phyloP scores from a whole-genome alignment of 1,140 invertebrate genomes.

The Drosophila repletoides region DNA sequence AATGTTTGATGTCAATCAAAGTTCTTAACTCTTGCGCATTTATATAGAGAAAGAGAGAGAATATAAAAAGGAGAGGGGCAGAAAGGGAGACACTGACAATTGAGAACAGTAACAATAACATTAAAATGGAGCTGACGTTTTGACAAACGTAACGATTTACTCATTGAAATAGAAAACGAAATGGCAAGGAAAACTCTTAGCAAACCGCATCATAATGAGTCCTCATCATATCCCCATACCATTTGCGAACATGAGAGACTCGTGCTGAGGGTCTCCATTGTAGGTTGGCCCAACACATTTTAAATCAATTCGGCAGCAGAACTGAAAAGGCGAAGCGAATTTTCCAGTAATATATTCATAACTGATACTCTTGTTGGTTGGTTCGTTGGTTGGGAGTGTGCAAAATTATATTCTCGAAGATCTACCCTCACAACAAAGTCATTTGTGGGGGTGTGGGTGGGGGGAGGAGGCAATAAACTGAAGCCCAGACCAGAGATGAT shows the following conservation, averaged over 20 bases:
- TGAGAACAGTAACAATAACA: constrained; percentile 31
- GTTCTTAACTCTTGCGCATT: constrained; percentile 62
- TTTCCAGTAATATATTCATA: constrained; percentile 71
- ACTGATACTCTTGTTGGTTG: constrained; percentile 20
- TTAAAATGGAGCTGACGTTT: constrained; percentile 65
- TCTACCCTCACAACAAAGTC: constrained; percentile 1
- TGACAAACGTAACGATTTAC: constrained; percentile 74
- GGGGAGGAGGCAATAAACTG: neutral
- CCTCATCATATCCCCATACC: constrained; percentile 25
- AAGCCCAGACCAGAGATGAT: constrained; percentile 1
- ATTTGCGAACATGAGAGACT: constrained; percentile 18
- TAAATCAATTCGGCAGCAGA: constrained; percentile 53
- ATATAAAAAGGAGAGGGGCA: neutral
- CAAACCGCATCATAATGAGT: constrained; percentile 39
- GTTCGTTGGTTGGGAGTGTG: constrained; percentile 33
- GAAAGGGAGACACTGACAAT: neutral
- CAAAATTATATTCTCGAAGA: neutral
- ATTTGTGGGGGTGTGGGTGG: neutral
- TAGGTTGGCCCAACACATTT: constrained; percentile 8
- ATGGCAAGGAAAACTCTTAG: constrained; percentile 27
- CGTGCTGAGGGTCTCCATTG: constrained; percentile 3
- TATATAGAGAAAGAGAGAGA: neutral
- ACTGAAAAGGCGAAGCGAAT: constrained; percentile 67
- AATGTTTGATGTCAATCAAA: constrained; percentile 81
- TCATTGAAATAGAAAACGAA: constrained; percentile 42